phyloP scores from a whole-genome alignment of 2,113 vertebrate genomes.

The Saguinus imperator region DNA sequence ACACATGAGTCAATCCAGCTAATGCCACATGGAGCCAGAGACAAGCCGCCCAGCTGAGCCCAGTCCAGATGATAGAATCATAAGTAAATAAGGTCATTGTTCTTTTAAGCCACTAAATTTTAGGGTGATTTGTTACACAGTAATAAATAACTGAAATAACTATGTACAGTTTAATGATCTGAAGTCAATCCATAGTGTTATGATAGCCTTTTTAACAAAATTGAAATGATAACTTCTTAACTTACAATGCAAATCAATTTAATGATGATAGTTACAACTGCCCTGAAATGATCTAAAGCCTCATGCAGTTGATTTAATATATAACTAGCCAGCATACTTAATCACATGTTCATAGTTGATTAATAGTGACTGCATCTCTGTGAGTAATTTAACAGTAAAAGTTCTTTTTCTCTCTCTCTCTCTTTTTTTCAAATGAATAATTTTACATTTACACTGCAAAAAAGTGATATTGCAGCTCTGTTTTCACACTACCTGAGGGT shows the following conservation, averaged over 20 bases:
- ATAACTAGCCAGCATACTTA: conserved; percentile 39
- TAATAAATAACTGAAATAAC: conserved; percentile 58
- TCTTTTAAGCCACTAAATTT: conserved; percentile 14
- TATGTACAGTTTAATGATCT: conserved; percentile 51
- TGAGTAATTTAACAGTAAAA: neutral
- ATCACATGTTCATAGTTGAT: conserved; percentile 46
- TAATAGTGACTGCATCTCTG: conserved; percentile 30
- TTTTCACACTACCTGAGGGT: neutral
- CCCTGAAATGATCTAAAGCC: conserved; percentile 53
- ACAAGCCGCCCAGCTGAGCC: conserved; percentile 8
- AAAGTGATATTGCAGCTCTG: neutral
- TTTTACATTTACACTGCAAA: conserved; percentile 7
- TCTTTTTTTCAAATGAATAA: neutral
- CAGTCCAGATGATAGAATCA: neutral
- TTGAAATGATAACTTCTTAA: conserved; percentile 51
- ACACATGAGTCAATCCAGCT: neutral
- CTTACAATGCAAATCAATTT: conserved; percentile 63
- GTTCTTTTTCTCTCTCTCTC: neutral
- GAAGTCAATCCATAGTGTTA: conserved; percentile 31
- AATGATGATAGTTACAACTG: conserved; percentile 45
- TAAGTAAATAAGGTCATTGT: neutral
- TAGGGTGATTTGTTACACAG: neutral
- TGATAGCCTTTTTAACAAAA: conserved; percentile 60
- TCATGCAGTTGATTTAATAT: conserved; percentile 63
- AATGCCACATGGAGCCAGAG: neutral